Evolutionary conservation across 2,113 vertebrate species (phyloP), one percentile per base, ranked within the genome.

Genomic region (Macrotus californicus): DNA sequence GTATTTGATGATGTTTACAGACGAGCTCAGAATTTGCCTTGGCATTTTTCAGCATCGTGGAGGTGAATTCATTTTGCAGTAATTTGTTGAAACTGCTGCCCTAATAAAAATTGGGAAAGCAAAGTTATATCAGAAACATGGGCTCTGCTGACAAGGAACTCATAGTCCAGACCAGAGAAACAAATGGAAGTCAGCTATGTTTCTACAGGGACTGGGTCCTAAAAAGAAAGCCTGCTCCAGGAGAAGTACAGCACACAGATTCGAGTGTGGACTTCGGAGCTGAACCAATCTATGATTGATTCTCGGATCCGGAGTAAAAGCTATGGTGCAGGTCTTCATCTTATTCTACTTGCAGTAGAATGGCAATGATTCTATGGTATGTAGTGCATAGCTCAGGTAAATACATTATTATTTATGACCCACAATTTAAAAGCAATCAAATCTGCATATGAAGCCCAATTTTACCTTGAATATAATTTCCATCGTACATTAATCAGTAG

Each of bases 361-460:
- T 82, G 59, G n/a, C 79, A 92, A 15, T 70, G 41, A 87, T 61
- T 91, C 54, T n/a, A 34, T 66, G 19, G 26, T 72, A 24, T 39
- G 89, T 54, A 85, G 39, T 79, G 36, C 52, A 85, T 64, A 82
- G 26, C 41, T 97, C 39, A 89, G 36, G 56, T 85, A 90, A 83
- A 77, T 70, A 39, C 12, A 59, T 7, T 48, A 10, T 91, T 56
- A 54, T 31, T 67, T 72, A 86, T 70, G 50, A 54, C 50, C 77
- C n/a, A 88, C 8, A 95, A 91, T 48, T 76, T 66, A 66, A 87
- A 87, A 76, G 24, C 72, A 88, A 29, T 83, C 29, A 59, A 94
- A 59, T 84, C 56, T 80, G 43, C 69, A 82, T 61, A 88, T 73
- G 56, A 89, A 87, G 11, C 26, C 59, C 31, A 56, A 4, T 84